Conservation (phyloP, 2,797 vertebrate genomes). For the Antennarius maculatus region DNA sequence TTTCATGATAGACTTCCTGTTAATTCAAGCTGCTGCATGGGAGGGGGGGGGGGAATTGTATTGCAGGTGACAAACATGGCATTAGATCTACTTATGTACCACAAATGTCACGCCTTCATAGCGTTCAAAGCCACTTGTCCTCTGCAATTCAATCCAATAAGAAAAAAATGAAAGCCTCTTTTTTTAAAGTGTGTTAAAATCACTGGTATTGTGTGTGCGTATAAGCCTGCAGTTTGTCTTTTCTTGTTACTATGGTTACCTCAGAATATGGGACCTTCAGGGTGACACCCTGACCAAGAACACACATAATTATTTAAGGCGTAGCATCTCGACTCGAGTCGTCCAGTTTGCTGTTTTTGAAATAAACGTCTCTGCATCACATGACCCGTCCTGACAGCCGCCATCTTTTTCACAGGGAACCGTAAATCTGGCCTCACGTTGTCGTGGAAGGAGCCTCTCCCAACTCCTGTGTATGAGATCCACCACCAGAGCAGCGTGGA, state of each 20-base stretch:
- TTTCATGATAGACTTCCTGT: neutral
- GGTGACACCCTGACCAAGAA: slow-evolving; percentile 3
- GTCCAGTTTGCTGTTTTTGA: neutral
- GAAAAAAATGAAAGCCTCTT: slow-evolving; percentile 30
- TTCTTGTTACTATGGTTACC: slow-evolving; percentile 46
- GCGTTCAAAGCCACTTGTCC: neutral
- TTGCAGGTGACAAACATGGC: neutral
- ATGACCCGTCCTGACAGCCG: neutral
- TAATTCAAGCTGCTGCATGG: neutral
- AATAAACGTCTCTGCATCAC: neutral
- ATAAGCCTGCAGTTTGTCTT: slow-evolving; percentile 12
- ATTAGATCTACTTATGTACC: neutral
- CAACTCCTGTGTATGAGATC: slow-evolving; percentile 82
- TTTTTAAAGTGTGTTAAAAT: slow-evolving; percentile 29
- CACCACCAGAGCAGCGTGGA: slow-evolving; percentile 92
- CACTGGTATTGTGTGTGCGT: neutral
- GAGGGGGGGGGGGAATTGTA: too few species aligned
- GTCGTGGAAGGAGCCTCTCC: slow-evolving; percentile 89
- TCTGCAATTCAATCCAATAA: slow-evolving; percentile 11
- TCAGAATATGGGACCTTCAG: slow-evolving; percentile 1
- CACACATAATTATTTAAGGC: slow-evolving; percentile 7
- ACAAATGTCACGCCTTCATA: neutral
- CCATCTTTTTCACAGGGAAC: slow-evolving; percentile 64
- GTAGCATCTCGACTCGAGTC: neutral
- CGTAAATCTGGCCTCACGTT: slow-evolving; percentile 83